A percentile compares a stretch with the other conserved stretches of the same genome.
Evolutionary conservation across 2,113 vertebrate species (phyloP).

Genomic region (Corythornis vintsioides): DNA sequence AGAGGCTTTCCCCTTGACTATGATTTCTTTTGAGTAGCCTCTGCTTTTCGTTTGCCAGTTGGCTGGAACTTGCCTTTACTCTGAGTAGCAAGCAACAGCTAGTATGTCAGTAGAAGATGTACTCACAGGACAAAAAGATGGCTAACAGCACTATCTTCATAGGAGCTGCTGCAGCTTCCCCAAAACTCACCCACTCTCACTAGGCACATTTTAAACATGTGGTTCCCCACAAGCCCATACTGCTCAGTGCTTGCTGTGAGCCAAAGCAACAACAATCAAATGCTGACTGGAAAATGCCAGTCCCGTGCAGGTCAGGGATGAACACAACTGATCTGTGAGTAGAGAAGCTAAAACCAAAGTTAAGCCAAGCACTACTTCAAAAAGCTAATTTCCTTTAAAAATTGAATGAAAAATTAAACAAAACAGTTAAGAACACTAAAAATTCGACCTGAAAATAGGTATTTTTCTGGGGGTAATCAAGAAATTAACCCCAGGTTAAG

Average conservation of each 20-base stretch:
- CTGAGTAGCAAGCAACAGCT: background rate
- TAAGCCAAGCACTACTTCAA: background rate
- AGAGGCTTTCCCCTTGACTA: background rate
- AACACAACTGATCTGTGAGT: background rate
- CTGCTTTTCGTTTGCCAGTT: background rate
- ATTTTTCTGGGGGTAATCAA: background rate
- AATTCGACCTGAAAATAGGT: background rate
- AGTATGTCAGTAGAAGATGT: background rate
- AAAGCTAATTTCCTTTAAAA: background rate
- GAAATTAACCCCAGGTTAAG: background rate
- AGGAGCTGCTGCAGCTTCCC: background rate
- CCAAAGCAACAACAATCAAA: background rate
- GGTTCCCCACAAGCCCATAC: too few species aligned
- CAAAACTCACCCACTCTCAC: background rate
- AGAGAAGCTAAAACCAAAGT: background rate
- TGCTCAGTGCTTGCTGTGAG: background rate
- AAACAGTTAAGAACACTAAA: background rate
- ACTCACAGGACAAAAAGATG: background rate
- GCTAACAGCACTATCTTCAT: background rate
- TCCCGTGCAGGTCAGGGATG: background rate
- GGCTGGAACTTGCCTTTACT: background rate
- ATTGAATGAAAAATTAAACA: background rate
- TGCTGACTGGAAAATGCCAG: accelerated
- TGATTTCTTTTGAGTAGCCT: background rate
- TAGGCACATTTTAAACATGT: background rate